These are phyloP conservation scores for Nylanderia fulva DNA, from an alignment of 1,140 invertebrate species.

Conservation along the genomic window DNA sequence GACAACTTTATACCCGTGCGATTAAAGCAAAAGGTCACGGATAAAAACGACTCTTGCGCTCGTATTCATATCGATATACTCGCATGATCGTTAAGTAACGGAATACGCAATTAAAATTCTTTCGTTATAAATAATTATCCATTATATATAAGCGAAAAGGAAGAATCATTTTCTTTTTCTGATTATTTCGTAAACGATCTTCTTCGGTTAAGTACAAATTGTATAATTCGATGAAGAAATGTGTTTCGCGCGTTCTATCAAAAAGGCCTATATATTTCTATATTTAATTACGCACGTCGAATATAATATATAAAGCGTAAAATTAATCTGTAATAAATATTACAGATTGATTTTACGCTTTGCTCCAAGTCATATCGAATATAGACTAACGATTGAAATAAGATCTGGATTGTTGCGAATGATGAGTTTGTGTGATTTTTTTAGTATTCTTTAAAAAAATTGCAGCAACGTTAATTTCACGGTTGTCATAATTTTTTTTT, in stretches of 20 bases:
- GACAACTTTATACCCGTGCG: constrained; percentile 12
- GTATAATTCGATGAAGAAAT: neutral
- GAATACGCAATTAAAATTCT: constrained; percentile 14
- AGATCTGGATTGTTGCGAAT: neutral
- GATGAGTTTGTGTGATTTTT: neutral
- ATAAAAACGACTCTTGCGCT: constrained; percentile 23
- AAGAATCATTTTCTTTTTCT: constrained; percentile 14
- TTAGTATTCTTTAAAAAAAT: neutral
- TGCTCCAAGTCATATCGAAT: neutral
- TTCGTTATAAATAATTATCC: constrained; percentile 18
- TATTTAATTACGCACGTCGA: neutral
- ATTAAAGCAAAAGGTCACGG: constrained; percentile 50
- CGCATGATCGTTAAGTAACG: constrained; percentile 26
- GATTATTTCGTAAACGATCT: neutral
- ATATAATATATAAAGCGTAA: too few species aligned
- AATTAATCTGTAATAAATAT: too few species aligned
- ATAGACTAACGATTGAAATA: too few species aligned
- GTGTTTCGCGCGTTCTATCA: neutral
- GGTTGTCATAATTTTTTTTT: neutral
- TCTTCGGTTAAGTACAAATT: constrained; percentile 46
- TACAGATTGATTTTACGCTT: neutral
- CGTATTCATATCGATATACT: constrained; percentile 13
- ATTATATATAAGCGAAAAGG: constrained; percentile 8
- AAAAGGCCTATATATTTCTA: neutral
- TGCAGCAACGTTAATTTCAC: neutral